Evolutionary conservation across 2,113 vertebrate species (phyloP), one percentile per base, ranked within the genome.

Genomic region (Brachyhypopomus occidentalis): DNA sequence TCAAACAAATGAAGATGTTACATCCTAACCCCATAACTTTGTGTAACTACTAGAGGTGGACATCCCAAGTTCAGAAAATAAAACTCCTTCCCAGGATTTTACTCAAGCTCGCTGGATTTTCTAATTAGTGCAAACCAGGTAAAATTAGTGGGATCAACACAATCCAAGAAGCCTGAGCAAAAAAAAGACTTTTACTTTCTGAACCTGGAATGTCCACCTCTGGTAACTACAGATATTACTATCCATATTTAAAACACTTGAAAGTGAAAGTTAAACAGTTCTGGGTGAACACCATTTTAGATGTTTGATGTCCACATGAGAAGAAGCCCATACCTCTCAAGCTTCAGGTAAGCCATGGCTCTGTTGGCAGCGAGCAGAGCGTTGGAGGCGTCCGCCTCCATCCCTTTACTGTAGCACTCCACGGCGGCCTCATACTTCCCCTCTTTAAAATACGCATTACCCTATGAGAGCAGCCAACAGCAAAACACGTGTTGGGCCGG

Each of bases 391-490:
- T 99, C 98, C 20, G 94, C 96, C 91, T 95, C 92, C 30, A 98
- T 95, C 11, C 97, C 98, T 75, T 89, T 90, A 59, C 92, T 95
- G 79, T 99, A 99, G 81, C 96, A 98, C 8, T 98, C 96, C 30
- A 95, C 93, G 0, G 98, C 98, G 41, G 90, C 89, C 84, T 98
- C 95, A 0, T 98, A 99, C 74, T 95, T 96, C 0, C 97, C 97
- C 83, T 97, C 96, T 91, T 99, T 99, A 88, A 99, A 99, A 89
- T 96, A 98, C 48, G 92, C 95, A 11, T 99, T 99, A 8, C 98
- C 98, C 97, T 99, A 74, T 55, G 59, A 78, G 16, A 69, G 25
- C 23, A 77, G 16, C 11, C 12, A 0, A 71, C 3, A 27, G n/a
- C 23, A 72, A 55, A 8, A 22, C 71, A 17, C 56, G 70, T 11